A percentile compares a stretch with the other conserved stretches of the same genome.
Evolutionary conservation across 2,113 vertebrate genomes (phyloP).

Genomic region (Paradoxurus hermaphroditus): DNA sequence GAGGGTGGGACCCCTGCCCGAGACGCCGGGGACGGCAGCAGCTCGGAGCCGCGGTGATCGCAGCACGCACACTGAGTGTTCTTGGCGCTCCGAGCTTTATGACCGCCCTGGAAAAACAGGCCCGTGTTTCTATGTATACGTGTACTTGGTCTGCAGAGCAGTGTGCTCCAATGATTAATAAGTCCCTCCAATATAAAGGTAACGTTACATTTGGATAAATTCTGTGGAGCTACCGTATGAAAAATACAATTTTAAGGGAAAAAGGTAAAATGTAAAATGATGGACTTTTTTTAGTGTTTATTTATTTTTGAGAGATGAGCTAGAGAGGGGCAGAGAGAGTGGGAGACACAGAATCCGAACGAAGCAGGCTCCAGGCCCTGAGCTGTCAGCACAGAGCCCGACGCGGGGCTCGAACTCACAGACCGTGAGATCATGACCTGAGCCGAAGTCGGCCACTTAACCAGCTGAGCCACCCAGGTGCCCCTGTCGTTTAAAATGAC

Average conservation of each 20-base stretch:
- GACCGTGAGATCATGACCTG: no score
- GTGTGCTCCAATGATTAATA: neutral
- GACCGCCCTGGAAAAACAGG: neutral
- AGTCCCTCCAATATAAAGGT: neutral
- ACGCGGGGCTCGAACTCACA: fast-evolving
- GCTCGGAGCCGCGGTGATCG: neutral
- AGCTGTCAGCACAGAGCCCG: no score
- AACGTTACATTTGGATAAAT: neutral
- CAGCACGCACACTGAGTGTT: neutral
- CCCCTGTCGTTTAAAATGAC: neutral
- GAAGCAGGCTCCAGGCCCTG: no score
- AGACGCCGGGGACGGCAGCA: fast-evolving
- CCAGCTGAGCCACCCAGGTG: no score
- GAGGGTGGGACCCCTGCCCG: neutral
- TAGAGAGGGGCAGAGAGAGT: no score
- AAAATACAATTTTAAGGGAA: neutral
- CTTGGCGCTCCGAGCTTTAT: neutral
- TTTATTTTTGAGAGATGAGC: no score
- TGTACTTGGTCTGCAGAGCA: neutral
- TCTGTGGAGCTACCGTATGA: neutral
- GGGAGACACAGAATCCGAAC: no score
- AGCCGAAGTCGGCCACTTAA: no score
- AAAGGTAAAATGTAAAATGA: neutral
- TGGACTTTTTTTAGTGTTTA: no score
- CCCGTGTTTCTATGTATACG: neutral